Percentiles rank a stretch among this genome's conserved stretches.
phyloP scores from a whole-genome alignment of 2,888 invertebrate genomes.

The Lysandra bellargus region DNA sequence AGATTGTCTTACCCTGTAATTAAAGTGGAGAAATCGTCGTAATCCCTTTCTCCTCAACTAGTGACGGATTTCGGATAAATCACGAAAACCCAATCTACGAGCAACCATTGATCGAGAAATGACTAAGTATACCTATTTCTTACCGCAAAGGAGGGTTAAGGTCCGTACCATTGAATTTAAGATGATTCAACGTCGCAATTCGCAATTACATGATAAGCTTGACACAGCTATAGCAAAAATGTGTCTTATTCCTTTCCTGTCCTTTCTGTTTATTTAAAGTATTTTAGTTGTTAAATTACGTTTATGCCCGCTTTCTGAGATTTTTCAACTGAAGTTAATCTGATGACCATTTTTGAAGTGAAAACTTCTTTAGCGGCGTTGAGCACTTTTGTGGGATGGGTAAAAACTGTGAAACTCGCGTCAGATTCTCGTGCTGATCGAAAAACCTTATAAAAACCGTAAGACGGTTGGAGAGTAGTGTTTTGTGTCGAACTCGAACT shows the following conservation, averaged over 20 bases:
- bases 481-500: too few relatives aligned
- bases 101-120: background rate
- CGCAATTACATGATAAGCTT: too few relatives aligned
- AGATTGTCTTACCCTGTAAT: background rate
- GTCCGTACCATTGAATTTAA: background rate
- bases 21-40: background rate
- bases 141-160: background rate
- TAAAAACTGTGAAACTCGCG: too few relatives aligned
- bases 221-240: too few relatives aligned
- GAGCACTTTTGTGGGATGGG: too few relatives aligned
- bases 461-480: too few relatives aligned
- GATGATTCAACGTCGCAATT: too few relatives aligned
- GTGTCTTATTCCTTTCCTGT: background rate
- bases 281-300: background rate
- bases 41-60: slow-evolving; percentile 7
- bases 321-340: too few relatives aligned
- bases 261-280: background rate
- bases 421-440: too few relatives aligned
- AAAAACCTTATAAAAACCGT: too few relatives aligned
- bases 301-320: background rate
- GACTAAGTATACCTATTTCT: background rate
- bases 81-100: background rate
- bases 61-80: background rate
- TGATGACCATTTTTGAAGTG: too few relatives aligned
- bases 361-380: too few relatives aligned